Conservation (phyloP, 2,888 invertebrate genomes). For the Icerya purchasi region DNA sequence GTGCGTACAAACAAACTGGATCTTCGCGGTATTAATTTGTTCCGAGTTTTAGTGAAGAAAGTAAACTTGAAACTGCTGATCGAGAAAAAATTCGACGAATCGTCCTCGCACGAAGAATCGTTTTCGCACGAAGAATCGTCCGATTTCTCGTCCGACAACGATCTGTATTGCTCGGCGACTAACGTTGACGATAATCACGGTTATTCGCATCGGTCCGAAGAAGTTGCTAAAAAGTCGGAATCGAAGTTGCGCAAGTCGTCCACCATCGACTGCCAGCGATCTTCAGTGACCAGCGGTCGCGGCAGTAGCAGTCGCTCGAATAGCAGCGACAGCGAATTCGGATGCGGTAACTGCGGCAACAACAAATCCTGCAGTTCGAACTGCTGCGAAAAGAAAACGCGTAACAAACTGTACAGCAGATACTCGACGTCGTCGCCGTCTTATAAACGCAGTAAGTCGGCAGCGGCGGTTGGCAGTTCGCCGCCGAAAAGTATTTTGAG, state of each 20-base stretch:
- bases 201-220: neutral
- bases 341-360: neutral
- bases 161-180: neutral
- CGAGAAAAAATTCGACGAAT: no score
- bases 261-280: neutral
- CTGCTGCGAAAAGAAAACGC: neutral
- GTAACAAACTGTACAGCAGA: neutral
- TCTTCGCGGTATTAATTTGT: neutral
- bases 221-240: neutral
- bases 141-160: neutral
- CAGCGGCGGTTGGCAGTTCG: no score
- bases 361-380: neutral
- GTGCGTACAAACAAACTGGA: neutral
- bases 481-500: slow-evolving; percentile 36
- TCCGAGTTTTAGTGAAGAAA: neutral
- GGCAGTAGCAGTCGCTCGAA: neutral
- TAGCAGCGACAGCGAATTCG: neutral
- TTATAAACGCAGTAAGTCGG: neutral
- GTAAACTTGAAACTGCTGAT: neutral
- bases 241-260: neutral
- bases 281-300: neutral
- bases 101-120: neutral
- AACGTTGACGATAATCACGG: neutral
- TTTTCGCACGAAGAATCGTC: neutral
- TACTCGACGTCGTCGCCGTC: neutral